Evolutionary conservation across 2,888 invertebrate genomes (phyloP).

Genomic region (Sceliomorpha sp.): DNA sequence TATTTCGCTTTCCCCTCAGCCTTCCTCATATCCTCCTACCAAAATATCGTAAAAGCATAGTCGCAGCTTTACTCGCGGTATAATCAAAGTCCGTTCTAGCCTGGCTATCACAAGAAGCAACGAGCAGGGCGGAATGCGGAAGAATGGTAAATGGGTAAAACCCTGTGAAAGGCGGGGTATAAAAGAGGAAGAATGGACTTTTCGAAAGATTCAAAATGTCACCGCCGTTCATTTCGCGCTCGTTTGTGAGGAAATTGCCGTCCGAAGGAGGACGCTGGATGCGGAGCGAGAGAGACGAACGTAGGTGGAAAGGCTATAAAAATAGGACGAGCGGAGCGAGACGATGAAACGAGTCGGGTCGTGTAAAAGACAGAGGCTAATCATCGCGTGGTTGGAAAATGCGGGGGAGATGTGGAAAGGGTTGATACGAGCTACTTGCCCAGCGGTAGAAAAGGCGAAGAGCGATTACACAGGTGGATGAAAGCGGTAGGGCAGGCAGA

Average conservation of each 20-base stretch:
- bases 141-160: slow-evolving; percentile 26
- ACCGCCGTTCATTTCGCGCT: slow-evolving; percentile 51
- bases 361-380: slow-evolving; percentile 33
- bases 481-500: slow-evolving; percentile 56
- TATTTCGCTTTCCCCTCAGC: neutral
- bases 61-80: slow-evolving; percentile 27
- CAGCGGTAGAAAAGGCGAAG: slow-evolving; percentile 35
- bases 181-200: slow-evolving; percentile 24
- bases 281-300: slow-evolving; percentile 1
- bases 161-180: slow-evolving; percentile 1
- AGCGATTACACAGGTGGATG: slow-evolving; percentile 68
- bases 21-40: slow-evolving; percentile 11
- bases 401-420: slow-evolving; percentile 12
- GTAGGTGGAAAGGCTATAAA: slow-evolving; percentile 6
- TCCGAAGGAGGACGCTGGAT: slow-evolving; percentile 11
- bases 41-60: slow-evolving; percentile 23
- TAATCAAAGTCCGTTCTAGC: slow-evolving; percentile 53
- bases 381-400: slow-evolving; percentile 7
- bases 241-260: slow-evolving; percentile 47
- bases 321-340: slow-evolving; percentile 7
- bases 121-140: slow-evolving; percentile 21
- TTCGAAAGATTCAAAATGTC: slow-evolving; percentile 44
- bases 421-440: slow-evolving; percentile 1
- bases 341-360: slow-evolving; percentile 6
- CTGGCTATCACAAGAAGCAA: slow-evolving; percentile 35